Evolutionary conservation across 2,888 invertebrate genomes (phyloP), one percentile per base, ranked within the genome.

Genomic region (Pollenia labialis): DNA sequence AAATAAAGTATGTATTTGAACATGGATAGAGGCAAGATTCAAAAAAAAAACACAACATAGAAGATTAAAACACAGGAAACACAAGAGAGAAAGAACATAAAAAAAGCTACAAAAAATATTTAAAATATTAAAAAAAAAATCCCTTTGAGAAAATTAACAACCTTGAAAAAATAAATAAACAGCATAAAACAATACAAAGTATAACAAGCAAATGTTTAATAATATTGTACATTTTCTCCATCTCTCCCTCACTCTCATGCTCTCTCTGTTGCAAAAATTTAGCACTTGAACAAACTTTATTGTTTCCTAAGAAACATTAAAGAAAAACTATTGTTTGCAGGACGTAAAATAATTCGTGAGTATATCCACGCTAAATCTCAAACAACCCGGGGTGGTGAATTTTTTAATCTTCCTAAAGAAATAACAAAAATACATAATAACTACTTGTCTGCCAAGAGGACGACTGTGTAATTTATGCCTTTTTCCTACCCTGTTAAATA

Each of bases 1-100:
- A 40, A 48, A 8, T 12, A 46, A 46, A 71, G 54, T 80, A 54
- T 68, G 71, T 80, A 62, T 68, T 52, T 71, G 16, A 56, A 66
- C 23, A 42, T 16, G 46, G 50, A 68, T 74, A 68, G 12, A 48
- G 46, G 12, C 9, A 56, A 64, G 52, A 56, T 1, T 50, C 9
- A 46, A 32, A 23, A 32, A 14, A 44, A 64, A 23, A 77, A 44
- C 9, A 68, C n/a, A 2, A 9, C 40, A 40, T 32, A 68, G 1
- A 12, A n/a, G 44, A 68, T 32, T 54, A 54, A 44, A 64, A 52
- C 23, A 18, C 16, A 46, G 16, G 44, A 69, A 75, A 58, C 2
- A 44, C 32, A 44, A 52, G n/a, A 7, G 4, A 42, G 50, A 7
- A 16, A 12, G 16, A 40, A 68, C 48, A 46, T 44, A 40, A 56